Base-by-base conservation (phyloP, 2,797 vertebrate genomes). In the Australoheros facetus region DNA sequence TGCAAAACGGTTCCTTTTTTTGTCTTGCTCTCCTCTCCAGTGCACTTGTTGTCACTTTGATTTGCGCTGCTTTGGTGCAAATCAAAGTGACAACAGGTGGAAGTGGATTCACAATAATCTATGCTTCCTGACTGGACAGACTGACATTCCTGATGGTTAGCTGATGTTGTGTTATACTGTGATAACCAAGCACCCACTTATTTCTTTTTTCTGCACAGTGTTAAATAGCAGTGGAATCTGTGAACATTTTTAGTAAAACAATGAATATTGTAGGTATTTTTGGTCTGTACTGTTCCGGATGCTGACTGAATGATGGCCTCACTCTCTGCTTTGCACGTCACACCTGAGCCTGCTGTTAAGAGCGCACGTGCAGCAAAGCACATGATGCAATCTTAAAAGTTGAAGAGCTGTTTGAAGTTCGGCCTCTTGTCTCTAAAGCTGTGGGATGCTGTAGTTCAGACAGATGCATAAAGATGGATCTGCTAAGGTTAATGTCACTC, bases 251-350 rank as follows among this genome's bases (percentile, higher is more conserved):
- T 51, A 10, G 17, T 13, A 51, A 69, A 19, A 19, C 17, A 8
- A 69, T 2, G 1, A 4, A 42, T 0, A 42, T n/a, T 51, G 9
- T 19, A 48, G 16, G 39, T 48, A 0, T 28, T 48, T 42, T 30
- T 60, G 26, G 30, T 60, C 32, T 37, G 51, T 54, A 21, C 23
- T 55, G 57, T 71, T 34, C 17, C 59, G 56, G 73, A 48, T 79
- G 77, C 42, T 70, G 79, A 83, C 19, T 71, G 85, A 90, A 85
- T 84, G 86, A 77, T 21, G 78, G 81, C 79, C 71, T 86, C 78
- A 76, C 88, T 90, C 80, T 89, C 76, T 82, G 88, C 90, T 93
- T 93, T 91, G 92, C 92, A 90, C 89, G 87, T 88, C 60, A 75
- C 87, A 85, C 71, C 64, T 81, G 87, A 87, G 79, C 64, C 84